These are phyloP conservation scores for Zootermopsis nevadensis DNA, from an alignment of 2,888 invertebrate genomes.

Conservation along the genomic window DNA sequence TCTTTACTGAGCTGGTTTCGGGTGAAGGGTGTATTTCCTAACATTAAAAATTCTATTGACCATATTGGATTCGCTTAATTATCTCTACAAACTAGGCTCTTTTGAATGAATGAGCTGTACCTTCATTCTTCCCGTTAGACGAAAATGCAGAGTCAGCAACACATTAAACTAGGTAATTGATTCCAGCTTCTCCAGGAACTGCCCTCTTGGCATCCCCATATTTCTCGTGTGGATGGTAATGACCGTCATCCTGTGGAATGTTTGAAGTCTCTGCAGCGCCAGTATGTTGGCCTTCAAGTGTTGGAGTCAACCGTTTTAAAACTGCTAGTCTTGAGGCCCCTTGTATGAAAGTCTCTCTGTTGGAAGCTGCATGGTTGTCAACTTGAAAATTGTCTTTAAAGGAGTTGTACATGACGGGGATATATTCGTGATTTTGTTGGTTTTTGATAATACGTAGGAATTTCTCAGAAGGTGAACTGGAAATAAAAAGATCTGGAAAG, in stretches of 20 bases:
- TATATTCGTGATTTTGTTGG: background rate
- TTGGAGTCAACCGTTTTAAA: background rate
- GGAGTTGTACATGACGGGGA: background rate
- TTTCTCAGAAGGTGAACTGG: background rate
- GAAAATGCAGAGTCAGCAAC: conserved; percentile 73
- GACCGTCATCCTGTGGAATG: background rate
- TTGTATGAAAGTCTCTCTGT: background rate
- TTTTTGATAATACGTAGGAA: background rate
- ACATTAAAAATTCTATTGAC: too few relatives aligned
- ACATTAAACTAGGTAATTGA: conserved; percentile 72
- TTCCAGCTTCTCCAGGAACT: conserved; percentile 75
- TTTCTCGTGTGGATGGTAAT: conserved; percentile 61
- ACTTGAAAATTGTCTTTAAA: background rate
- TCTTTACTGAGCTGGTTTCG: too few relatives aligned
- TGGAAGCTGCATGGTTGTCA: background rate
- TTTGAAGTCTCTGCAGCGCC: too few relatives aligned
- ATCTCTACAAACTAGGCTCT: too few relatives aligned
- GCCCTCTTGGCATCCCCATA: conserved; percentile 71
- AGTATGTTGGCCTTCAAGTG: too few relatives aligned
- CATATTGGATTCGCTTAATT: too few relatives aligned
- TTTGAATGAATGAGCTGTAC: conserved; percentile 58
- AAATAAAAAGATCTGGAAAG: background rate
- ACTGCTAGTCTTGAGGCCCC: background rate
- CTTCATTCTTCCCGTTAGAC: conserved; percentile 71
- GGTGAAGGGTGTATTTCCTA: too few relatives aligned